phyloP scores from a whole-genome alignment of 2,888 invertebrate genomes.

The Megaustenia siamemsis region DNA sequence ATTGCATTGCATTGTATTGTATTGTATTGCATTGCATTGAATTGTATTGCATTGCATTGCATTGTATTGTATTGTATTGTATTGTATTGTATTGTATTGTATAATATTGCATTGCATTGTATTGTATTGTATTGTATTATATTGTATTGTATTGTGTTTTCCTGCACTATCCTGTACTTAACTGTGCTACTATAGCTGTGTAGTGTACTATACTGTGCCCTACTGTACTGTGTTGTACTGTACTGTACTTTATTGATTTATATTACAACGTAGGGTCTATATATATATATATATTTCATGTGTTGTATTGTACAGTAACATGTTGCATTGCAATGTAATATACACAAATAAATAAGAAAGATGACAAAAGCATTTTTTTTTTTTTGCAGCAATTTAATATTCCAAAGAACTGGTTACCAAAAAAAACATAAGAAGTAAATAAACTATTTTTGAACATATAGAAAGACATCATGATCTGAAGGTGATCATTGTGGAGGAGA shows the following conservation, averaged over 20 bases:
- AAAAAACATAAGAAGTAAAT: too few species aligned
- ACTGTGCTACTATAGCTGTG: neutral
- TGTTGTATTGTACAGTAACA: neutral
- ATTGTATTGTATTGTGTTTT: neutral
- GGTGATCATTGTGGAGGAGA: too few species aligned
- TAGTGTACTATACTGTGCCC: neutral
- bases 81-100: constrained; percentile 48
- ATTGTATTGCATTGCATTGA: constrained; percentile 41
- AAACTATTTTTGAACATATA: too few species aligned
- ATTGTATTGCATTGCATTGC: constrained; percentile 36
- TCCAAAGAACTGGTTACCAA: too few species aligned
- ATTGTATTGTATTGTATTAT: constrained; percentile 33
- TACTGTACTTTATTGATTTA: neutral
- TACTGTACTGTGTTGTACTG: neutral
- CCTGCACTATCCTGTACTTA: neutral
- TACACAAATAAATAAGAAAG: too few species aligned
- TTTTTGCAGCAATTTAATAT: too few species aligned
- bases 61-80: constrained; percentile 51
- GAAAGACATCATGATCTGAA: too few species aligned
- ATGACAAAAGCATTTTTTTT: too few species aligned
- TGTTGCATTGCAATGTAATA: neutral
- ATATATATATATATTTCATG: neutral
- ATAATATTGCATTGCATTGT: constrained; percentile 38
- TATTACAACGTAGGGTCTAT: neutral
- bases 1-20: constrained; percentile 46